Evolutionary conservation across 2,113 vertebrate species (phyloP).

Genomic region (Takifugu bimaculatus): DNA sequence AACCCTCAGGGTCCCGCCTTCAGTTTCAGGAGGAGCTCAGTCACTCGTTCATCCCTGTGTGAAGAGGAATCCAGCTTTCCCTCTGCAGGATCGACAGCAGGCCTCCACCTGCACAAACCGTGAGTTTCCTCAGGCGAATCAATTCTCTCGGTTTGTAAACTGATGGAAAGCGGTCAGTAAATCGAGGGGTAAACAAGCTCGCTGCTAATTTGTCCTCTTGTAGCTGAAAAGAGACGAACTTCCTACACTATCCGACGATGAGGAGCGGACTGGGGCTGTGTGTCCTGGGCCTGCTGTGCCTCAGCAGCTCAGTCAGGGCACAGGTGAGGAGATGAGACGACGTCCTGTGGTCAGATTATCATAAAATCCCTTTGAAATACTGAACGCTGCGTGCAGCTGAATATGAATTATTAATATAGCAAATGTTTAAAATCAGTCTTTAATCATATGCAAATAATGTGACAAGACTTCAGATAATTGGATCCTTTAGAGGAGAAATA

Average conservation of each 20-base stretch:
- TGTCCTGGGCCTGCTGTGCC: constrained; percentile 55
- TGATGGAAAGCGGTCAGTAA: no score
- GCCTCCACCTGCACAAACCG: constrained; percentile 30
- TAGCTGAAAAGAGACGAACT: constrained; percentile 22
- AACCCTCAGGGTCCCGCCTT: constrained; percentile 20
- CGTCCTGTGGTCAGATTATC: no score
- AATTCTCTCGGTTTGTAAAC: neutral
- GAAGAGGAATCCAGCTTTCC: constrained; percentile 26
- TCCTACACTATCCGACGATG: constrained; percentile 41
- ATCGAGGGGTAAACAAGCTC: no score
- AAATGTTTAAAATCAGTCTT: no score
- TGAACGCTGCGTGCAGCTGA: no score
- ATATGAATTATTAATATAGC: no score
- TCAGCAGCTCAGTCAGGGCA: constrained; percentile 27
- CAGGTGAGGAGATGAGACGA: constrained; percentile 36
- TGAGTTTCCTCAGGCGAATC: constrained; percentile 10
- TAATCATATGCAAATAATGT: no score
- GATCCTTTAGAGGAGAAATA: no score
- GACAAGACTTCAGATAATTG: no score
- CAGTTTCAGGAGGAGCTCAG: constrained; percentile 33
- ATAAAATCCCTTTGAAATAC: no score
- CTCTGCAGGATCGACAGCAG: constrained; percentile 11
- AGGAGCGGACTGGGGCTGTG: constrained; percentile 37
- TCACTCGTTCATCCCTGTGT: constrained; percentile 13
- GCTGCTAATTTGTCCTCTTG: neutral